phyloP scores from a whole-genome alignment of 2,113 vertebrate genomes.

The Nymphicus hollandicus region DNA sequence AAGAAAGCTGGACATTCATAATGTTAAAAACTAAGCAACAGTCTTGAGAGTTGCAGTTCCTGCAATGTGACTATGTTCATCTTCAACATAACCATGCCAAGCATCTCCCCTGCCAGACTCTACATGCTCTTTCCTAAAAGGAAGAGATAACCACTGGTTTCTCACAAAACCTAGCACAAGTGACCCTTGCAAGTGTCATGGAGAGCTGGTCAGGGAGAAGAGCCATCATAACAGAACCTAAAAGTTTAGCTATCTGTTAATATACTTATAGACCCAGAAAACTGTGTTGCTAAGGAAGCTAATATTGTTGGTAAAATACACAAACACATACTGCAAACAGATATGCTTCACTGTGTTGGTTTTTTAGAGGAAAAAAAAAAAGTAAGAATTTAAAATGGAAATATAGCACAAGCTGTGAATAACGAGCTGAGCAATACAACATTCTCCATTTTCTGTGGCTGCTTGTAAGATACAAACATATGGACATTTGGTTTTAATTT shows the following conservation, averaged over 20 bases:
- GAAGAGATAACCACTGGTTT: neutral
- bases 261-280: neutral
- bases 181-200: neutral
- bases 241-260: neutral
- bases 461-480: slow-evolving; percentile 16
- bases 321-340: neutral
- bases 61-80: neutral
- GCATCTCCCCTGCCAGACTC: neutral
- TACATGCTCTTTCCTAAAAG: neutral
- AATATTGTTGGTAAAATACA: neutral
- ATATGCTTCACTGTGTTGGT: fast-evolving
- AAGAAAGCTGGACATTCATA: neutral
- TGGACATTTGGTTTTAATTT: slow-evolving; percentile 29
- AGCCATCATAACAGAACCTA: neutral
- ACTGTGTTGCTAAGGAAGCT: neutral
- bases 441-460: neutral
- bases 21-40: neutral
- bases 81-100: neutral
- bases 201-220: neutral
- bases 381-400: neutral
- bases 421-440: slow-evolving; percentile 34
- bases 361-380: neutral
- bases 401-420: slow-evolving; percentile 7
- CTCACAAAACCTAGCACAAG: neutral
- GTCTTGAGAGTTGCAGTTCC: neutral